Conservation (phyloP, 2,797 vertebrate species). For the Tympanoctomys barrerae region DNA sequence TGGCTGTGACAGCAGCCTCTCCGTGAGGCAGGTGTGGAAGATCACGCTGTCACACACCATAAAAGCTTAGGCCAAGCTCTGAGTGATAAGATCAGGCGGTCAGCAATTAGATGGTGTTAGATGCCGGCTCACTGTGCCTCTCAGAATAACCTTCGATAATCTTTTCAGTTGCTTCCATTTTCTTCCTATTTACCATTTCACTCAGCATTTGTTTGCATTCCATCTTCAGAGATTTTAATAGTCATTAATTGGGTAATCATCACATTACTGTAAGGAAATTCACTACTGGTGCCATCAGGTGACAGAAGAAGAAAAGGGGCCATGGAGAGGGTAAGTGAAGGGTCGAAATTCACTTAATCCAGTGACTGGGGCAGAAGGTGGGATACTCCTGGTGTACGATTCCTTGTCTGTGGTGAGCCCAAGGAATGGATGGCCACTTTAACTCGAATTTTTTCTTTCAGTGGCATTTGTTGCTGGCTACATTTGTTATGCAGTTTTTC, state of each 20-base stretch:
- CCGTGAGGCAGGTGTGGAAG: background rate
- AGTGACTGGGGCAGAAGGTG: slow-evolving; percentile 38
- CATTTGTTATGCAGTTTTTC: background rate
- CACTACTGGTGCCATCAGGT: slow-evolving; percentile 59
- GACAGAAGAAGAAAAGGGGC: slow-evolving; percentile 29
- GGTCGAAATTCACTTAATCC: slow-evolving; percentile 62
- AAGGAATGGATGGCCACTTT: background rate
- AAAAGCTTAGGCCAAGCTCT: slow-evolving; percentile 28
- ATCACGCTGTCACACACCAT: background rate
- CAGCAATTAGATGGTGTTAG: slow-evolving; percentile 48
- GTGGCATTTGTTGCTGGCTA: background rate
- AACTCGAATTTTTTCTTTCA: slow-evolving; percentile 23
- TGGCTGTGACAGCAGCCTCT: background rate
- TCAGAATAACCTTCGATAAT: slow-evolving; percentile 35
- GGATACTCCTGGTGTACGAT: background rate
- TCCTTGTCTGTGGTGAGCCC: slow-evolving; percentile 31
- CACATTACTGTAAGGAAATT: slow-evolving; percentile 71
- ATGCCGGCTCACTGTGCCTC: background rate
- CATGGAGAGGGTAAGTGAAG: slow-evolving; percentile 68
- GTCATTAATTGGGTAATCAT: slow-evolving; percentile 71
- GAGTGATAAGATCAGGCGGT: slow-evolving; percentile 36
- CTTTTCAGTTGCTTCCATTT: slow-evolving; percentile 37
- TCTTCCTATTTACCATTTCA: slow-evolving; percentile 60
- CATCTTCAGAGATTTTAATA: slow-evolving; percentile 69
- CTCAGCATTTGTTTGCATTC: slow-evolving; percentile 48